Conservation (phyloP, 1,140 invertebrate genomes). For the Bombus haemorrhoidalis region DNA sequence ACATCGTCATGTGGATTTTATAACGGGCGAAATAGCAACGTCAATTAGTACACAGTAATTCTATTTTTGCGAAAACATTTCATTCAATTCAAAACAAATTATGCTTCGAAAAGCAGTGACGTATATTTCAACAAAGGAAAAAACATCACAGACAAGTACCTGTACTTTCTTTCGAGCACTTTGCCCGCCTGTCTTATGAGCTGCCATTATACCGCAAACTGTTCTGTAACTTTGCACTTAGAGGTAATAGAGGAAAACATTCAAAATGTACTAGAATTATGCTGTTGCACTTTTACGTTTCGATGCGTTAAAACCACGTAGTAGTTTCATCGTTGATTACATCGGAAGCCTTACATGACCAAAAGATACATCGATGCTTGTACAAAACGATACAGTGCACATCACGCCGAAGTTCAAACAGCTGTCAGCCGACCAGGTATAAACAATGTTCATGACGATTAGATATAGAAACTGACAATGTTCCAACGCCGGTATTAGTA, state of each 20-base stretch:
- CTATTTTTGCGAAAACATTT: background rate
- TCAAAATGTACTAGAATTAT: conserved; percentile 25
- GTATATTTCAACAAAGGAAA: background rate
- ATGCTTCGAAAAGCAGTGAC: background rate
- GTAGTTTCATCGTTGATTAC: conserved; percentile 44
- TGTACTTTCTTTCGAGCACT: conserved; percentile 87
- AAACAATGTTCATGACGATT: conserved; percentile 32
- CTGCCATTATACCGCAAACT: conserved; percentile 75
- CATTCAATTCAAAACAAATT: background rate
- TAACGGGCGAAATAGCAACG: background rate
- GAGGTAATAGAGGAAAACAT: conserved; percentile 28
- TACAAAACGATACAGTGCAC: conserved; percentile 36
- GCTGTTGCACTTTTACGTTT: conserved; percentile 30
- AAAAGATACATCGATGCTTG: background rate
- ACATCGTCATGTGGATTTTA: background rate
- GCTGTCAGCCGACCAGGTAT: conserved; percentile 27
- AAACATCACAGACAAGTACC: conserved; percentile 76
- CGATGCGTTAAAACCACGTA: conserved; percentile 17
- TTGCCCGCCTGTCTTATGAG: conserved; percentile 83
- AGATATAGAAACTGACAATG: background rate
- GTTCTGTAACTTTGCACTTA: conserved; percentile 10
- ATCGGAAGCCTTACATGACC: conserved; percentile 16
- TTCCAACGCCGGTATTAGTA: conserved; percentile 50
- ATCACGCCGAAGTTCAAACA: conserved; percentile 19
- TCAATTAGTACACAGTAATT: too few relatives aligned